Percentiles rank a stretch among this genome's conserved stretches.
Conservation (phyloP, 23 tunicate genomes). For the Halocynthia aurantium region DNA sequence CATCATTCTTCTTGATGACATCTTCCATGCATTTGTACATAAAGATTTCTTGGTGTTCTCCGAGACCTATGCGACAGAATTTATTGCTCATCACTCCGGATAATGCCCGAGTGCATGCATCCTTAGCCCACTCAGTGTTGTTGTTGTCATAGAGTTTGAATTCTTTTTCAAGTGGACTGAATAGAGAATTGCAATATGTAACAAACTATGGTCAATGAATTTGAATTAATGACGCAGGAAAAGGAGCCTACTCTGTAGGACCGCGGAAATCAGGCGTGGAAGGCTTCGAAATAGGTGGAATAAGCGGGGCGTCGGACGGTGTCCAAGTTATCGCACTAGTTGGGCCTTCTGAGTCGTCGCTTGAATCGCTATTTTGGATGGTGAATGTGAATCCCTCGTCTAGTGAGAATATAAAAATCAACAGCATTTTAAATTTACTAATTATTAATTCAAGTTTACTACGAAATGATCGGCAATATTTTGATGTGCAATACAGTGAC, state of each 20-base stretch:
- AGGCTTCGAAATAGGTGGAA: neutral
- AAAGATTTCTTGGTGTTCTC: neutral
- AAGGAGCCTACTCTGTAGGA: neutral
- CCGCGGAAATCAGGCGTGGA: slow-evolving; percentile 16
- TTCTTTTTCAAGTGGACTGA: neutral
- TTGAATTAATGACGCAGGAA: neutral
- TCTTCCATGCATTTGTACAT: slow-evolving; percentile 2
- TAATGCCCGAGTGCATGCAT: neutral
- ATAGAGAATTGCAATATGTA: neutral
- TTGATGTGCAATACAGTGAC: no score
- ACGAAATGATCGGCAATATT: no score
- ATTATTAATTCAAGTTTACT: neutral
- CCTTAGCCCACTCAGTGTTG: neutral
- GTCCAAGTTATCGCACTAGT: slow-evolving; percentile 13
- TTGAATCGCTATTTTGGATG: no score
- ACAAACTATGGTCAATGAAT: neutral
- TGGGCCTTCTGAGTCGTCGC: neutral
- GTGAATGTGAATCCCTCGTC: no score
- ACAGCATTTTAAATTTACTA: neutral
- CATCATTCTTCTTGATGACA: neutral
- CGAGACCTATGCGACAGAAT: neutral
- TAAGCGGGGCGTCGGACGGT: slow-evolving; percentile 35
- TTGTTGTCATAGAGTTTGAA: neutral
- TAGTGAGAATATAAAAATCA: no score
- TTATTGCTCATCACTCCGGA: neutral